These are phyloP conservation scores for Bombus affinis DNA, from an alignment of 1,140 invertebrate genomes.

Conservation along the genomic window DNA sequence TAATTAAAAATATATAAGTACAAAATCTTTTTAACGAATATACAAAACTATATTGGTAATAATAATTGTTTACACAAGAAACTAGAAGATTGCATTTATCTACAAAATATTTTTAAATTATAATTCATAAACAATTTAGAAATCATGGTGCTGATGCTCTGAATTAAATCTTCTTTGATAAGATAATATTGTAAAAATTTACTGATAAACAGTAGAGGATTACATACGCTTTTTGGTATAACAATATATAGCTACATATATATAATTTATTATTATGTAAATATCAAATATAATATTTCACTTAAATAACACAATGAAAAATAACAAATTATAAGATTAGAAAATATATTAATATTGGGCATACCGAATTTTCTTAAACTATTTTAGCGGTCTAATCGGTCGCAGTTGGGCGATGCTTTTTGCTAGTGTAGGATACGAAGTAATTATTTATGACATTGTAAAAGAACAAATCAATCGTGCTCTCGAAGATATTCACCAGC, in stretches of 20 bases:
- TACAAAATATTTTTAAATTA: neutral
- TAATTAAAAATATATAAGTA: neutral
- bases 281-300: neutral
- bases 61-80: neutral
- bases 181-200: slow-evolving; percentile 15
- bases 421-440: slow-evolving; percentile 94
- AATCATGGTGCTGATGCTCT: neutral
- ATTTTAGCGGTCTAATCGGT: slow-evolving; percentile 94
- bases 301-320: neutral
- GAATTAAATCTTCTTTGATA: neutral
- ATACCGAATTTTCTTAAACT: neutral
- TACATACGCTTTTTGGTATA: neutral
- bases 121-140: neutral
- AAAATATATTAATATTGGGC: neutral
- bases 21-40: neutral
- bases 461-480: slow-evolving; percentile 89
- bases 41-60: neutral
- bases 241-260: no score
- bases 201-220: neutral
- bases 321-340: neutral
- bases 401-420: slow-evolving; percentile 98
- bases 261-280: neutral
- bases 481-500: slow-evolving; percentile 88
- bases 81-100: neutral
- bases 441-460: slow-evolving; percentile 92